Evolutionary conservation across 2,113 vertebrate species (phyloP).

Genomic region (Dissostichus mawsoni): DNA sequence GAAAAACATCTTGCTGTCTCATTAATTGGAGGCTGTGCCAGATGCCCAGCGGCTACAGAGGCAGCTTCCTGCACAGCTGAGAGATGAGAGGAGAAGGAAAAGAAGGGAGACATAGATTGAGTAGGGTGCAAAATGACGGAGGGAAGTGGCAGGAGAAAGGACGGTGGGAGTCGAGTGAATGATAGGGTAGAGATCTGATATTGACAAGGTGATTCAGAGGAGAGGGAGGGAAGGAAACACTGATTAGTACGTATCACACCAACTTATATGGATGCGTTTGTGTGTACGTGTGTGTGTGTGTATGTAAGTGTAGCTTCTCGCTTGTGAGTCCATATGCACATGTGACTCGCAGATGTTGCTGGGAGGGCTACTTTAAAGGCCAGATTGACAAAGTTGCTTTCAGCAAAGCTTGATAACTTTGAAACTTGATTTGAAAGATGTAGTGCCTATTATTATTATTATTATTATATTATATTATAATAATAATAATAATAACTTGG

Average conservation of each 20-base stretch:
- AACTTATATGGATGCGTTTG: background rate
- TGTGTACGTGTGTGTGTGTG: background rate
- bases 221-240: slow-evolving; percentile 3
- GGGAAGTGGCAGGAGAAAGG: slow-evolving; percentile 22
- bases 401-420: background rate
- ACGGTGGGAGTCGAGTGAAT: slow-evolving; percentile 13
- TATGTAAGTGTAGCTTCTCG: background rate
- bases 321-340: background rate
- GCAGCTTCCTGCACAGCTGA: slow-evolving; percentile 54
- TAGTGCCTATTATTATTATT: background rate
- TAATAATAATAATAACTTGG: no score
- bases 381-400: background rate
- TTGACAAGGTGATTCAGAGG: slow-evolving; percentile 59
- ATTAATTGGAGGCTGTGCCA: slow-evolving; percentile 73
- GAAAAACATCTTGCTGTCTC: slow-evolving; percentile 67
- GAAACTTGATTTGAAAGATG: background rate
- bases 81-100: slow-evolving; percentile 52
- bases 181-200: slow-evolving; percentile 48
- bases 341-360: background rate
- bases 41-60: slow-evolving; percentile 73
- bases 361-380: background rate
- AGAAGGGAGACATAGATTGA: slow-evolving; percentile 17
- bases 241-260: slow-evolving; percentile 1
- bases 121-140: slow-evolving; percentile 14
- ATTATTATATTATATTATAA: no score